These are phyloP conservation scores for Myopa tessellatipennis DNA, from an alignment of 2,888 invertebrate genomes.

Conservation along the genomic window DNA sequence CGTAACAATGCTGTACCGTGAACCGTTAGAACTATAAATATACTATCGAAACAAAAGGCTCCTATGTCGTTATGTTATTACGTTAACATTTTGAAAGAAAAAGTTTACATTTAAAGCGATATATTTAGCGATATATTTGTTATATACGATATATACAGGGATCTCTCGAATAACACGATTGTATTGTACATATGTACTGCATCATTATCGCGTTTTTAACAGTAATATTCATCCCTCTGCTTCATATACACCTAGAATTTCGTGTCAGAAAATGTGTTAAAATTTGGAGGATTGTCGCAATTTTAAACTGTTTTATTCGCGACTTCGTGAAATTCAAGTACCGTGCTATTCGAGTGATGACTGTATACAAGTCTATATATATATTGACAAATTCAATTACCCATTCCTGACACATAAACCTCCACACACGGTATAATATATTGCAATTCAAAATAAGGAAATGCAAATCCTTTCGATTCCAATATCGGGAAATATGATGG, in stretches of 20 bases:
- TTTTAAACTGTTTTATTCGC: no score
- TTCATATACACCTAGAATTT: no score
- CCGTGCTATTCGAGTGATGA: neutral
- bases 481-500: conserved; percentile 41
- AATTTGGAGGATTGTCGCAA: no score
- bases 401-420: conserved; percentile 32
- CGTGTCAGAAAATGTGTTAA: no score
- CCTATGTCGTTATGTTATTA: conserved; percentile 12
- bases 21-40: conserved; percentile 37
- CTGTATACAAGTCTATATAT: no score
- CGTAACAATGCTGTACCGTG: conserved; percentile 43
- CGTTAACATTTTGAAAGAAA: neutral
- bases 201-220: no score
- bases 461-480: conserved; percentile 36
- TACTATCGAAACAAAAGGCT: conserved; percentile 41
- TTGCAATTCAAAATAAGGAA: conserved; percentile 40
- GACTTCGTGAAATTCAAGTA: neutral
- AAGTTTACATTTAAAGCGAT: neutral
- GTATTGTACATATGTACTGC: no score
- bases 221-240: no score
- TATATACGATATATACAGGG: no score
- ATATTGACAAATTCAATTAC: conserved; percentile 29
- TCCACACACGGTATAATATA: conserved; percentile 36
- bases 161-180: no score
- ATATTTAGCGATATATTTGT: no score